phyloP scores from a whole-genome alignment of 2,888 invertebrate species.

The Drosophila subquinaria region DNA sequence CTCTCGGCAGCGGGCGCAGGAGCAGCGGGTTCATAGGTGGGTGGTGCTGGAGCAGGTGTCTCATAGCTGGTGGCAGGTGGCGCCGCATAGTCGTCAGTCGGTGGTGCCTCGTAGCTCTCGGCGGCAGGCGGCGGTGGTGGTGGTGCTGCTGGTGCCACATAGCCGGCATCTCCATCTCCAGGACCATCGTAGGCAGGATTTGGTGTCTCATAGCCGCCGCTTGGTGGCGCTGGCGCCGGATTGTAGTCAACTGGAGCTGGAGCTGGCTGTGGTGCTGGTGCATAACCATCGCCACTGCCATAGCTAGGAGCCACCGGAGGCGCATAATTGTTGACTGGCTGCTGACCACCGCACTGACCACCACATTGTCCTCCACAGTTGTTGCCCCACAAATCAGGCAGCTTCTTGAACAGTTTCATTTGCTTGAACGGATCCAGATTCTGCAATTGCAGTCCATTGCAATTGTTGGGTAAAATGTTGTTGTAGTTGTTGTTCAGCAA shows the following conservation, averaged over 20 bases:
- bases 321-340: slow-evolving; percentile 42
- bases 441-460: slow-evolving; percentile 53
- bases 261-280: background rate
- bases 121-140: slow-evolving; percentile 36
- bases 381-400: slow-evolving; percentile 58
- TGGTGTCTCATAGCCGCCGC: slow-evolving; percentile 37
- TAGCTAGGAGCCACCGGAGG: slow-evolving; percentile 45
- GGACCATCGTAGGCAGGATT: slow-evolving; percentile 61
- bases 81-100: slow-evolving; percentile 21
- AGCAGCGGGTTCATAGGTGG: slow-evolving; percentile 32
- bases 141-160: slow-evolving; percentile 39
- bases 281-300: slow-evolving; percentile 46
- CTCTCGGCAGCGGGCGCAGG: slow-evolving; percentile 38
- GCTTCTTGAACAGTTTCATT: slow-evolving; percentile 55
- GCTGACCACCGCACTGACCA: slow-evolving; percentile 38
- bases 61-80: slow-evolving; percentile 27
- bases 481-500: slow-evolving; percentile 17
- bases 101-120: slow-evolving; percentile 33
- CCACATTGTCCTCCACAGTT: slow-evolving; percentile 40
- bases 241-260: slow-evolving; percentile 35
- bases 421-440: slow-evolving; percentile 68
- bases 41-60: slow-evolving; percentile 15
- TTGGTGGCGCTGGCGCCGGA: slow-evolving; percentile 28
- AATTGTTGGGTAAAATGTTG: slow-evolving; percentile 31
- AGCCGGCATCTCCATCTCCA: slow-evolving; percentile 64